Percentiles rank a stretch among this genome's conserved stretches.
Evolutionary conservation across 2,888 invertebrate species (phyloP).

Genomic region (Megaustenia siamemsis): DNA sequence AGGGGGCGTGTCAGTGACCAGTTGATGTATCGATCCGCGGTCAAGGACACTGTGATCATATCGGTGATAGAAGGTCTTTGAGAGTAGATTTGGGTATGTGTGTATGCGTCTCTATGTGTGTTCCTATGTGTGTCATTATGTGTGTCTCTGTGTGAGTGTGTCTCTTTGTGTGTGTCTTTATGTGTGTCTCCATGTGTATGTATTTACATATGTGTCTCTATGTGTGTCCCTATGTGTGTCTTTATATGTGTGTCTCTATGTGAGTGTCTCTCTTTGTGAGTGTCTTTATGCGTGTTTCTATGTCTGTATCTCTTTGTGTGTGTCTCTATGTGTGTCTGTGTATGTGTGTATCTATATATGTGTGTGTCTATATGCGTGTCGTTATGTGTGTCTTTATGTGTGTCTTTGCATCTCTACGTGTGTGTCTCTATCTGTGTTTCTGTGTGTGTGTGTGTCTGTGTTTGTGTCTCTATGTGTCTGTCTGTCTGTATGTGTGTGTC

Average conservation of each 20-base stretch:
- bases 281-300: conserved; percentile 18
- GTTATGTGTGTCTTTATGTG: background rate
- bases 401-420: background rate
- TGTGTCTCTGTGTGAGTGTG: conserved; percentile 14
- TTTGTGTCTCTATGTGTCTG: conserved; percentile 19
- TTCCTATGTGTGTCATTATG: background rate
- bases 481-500: conserved; percentile 24
- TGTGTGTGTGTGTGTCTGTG: conserved; percentile 31
- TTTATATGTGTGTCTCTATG: conserved; percentile 6
- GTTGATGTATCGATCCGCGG: too few species aligned
- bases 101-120: background rate
- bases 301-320: conserved; percentile 24
- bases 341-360: conserved; percentile 2
- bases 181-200: conserved; percentile 13
- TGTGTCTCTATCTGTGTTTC: conserved; percentile 5
- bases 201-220: background rate
- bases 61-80: too few species aligned
- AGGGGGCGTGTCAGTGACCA: too few species aligned
- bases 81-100: background rate
- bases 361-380: conserved; percentile 20
- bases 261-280: conserved; percentile 8
- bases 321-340: background rate
- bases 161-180: background rate
- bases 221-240: background rate
- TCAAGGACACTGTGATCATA: too few species aligned